These are phyloP conservation scores for Intellagama lesueurii DNA, from an alignment of 2,797 vertebrate genomes.

Conservation along the genomic window DNA sequence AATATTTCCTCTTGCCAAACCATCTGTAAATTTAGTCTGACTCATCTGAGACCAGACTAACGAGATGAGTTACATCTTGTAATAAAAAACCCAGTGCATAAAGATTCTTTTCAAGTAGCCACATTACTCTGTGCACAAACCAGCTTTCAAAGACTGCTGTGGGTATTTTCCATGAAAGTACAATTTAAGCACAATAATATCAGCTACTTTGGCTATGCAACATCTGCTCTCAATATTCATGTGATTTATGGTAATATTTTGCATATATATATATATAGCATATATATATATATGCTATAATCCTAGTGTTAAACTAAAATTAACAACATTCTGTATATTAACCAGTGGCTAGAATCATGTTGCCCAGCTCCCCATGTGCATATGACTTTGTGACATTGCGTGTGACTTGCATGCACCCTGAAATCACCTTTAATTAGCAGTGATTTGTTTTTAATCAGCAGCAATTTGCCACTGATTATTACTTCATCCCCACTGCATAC, in stretches of 20 bases:
- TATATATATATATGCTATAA: conserved; percentile 11
- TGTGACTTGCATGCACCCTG: too few relatives aligned
- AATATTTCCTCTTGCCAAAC: conserved; percentile 33
- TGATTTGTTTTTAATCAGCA: too few relatives aligned
- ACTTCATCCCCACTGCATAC: too few relatives aligned
- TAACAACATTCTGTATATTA: conserved; percentile 31
- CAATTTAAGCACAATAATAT: conserved; percentile 52
- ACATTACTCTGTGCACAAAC: conserved; percentile 54
- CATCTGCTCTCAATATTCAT: conserved; percentile 69
- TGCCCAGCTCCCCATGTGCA: too few relatives aligned
- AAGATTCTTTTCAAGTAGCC: conserved; percentile 66
- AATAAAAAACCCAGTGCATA: conserved; percentile 53
- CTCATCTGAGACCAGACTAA: conserved; percentile 64
- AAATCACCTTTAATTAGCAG: too few relatives aligned
- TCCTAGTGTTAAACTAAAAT: conserved; percentile 32
- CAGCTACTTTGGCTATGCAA: conserved; percentile 10
- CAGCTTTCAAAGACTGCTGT: conserved; percentile 60
- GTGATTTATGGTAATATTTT: conserved; percentile 51
- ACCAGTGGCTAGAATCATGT: too few relatives aligned
- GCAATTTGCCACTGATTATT: too few relatives aligned
- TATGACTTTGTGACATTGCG: too few relatives aligned
- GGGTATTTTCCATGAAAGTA: conserved; percentile 59
- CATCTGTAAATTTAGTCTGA: conserved; percentile 55
- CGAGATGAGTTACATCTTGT: conserved; percentile 55
- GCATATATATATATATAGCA: neutral